A percentile compares a stretch with the other conserved stretches of the same genome.
phyloP scores from a whole-genome alignment of 2,113 vertebrate genomes.

The Chitala chitala region DNA sequence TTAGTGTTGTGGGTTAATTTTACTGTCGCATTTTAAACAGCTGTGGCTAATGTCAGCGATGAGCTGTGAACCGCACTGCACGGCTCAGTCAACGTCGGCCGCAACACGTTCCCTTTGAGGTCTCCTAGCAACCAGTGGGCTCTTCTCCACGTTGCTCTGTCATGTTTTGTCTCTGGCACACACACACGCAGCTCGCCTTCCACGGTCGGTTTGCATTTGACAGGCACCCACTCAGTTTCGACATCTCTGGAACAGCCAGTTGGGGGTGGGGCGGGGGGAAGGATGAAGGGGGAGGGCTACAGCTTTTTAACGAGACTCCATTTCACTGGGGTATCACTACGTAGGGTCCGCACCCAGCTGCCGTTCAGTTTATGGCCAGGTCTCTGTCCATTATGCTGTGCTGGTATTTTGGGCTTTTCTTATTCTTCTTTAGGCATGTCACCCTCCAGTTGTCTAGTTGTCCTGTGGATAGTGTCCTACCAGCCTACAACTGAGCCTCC shows the following conservation, averaged over 20 bases:
- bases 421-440: too few relatives aligned
- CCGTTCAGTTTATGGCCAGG: too few relatives aligned
- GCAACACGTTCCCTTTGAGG: background rate
- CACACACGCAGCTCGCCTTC: background rate
- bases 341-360: too few relatives aligned
- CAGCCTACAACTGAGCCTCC: too few relatives aligned
- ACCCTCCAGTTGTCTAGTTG: too few relatives aligned
- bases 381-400: too few relatives aligned
- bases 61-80: too few relatives aligned
- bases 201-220: slow-evolving; percentile 10
- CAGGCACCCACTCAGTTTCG: background rate
- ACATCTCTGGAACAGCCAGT: background rate
- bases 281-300: too few relatives aligned
- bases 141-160: background rate
- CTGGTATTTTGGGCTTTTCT: too few relatives aligned
- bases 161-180: background rate
- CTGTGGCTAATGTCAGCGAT: background rate
- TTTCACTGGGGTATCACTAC: too few relatives aligned
- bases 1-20: background rate
- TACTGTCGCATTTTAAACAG: background rate
- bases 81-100: background rate
- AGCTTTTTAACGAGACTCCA: too few relatives aligned
- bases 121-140: slow-evolving; percentile 17
- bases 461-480: too few relatives aligned
- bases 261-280: background rate